Evolutionary conservation across 2,888 invertebrate genomes (phyloP).

Genomic region (Cerastis leucographa): DNA sequence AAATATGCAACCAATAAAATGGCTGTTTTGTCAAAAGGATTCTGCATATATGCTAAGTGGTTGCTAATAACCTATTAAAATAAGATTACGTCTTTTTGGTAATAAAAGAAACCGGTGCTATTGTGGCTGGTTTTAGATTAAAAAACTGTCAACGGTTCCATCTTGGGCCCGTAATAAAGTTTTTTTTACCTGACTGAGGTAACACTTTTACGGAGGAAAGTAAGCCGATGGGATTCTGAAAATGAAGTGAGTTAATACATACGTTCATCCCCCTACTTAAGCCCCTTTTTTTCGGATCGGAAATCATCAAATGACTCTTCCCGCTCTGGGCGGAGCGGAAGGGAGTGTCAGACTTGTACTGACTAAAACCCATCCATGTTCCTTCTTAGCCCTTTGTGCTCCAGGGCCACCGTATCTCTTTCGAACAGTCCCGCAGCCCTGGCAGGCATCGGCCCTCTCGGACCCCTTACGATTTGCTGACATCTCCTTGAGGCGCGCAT

Average conservation of each 20-base stretch:
- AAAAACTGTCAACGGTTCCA: conserved; percentile 25
- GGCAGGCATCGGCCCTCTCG: too few relatives aligned
- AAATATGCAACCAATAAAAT: conserved; percentile 39
- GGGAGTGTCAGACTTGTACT: too few relatives aligned
- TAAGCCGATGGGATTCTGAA: background rate
- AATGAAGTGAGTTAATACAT: background rate
- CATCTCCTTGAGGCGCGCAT: too few relatives aligned
- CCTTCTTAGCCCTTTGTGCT: too few relatives aligned
- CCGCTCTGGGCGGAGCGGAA: too few relatives aligned
- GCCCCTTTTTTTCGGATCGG: too few relatives aligned
- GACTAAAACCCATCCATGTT: too few relatives aligned
- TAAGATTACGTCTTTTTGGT: conserved; percentile 25
- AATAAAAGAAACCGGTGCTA: conserved; percentile 35
- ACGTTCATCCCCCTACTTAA: background rate
- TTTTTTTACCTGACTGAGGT: conserved; percentile 10
- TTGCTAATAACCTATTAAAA: conserved; percentile 50
- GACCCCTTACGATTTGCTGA: too few relatives aligned
- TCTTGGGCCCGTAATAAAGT: conserved; percentile 10
- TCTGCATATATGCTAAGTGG: conserved; percentile 57
- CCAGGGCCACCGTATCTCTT: too few relatives aligned
- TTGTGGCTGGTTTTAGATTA: background rate
- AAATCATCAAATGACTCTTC: too few relatives aligned
- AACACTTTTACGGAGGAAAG: background rate
- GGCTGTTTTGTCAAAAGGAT: conserved; percentile 26
- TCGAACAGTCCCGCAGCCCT: too few relatives aligned